These are phyloP conservation scores for Colostygia pectinataria DNA, from an alignment of 2,888 invertebrate genomes.

Conservation along the genomic window DNA sequence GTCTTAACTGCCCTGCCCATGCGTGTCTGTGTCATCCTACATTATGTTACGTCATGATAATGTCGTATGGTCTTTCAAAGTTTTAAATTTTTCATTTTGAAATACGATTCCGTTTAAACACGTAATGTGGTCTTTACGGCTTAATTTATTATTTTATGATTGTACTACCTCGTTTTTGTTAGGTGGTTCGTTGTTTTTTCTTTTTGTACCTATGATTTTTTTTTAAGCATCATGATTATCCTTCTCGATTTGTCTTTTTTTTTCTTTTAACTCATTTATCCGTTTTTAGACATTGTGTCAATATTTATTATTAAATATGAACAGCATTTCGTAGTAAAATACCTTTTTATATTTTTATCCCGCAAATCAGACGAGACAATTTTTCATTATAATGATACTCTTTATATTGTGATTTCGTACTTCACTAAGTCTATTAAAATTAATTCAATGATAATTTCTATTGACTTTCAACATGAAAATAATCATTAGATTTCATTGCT, in stretches of 20 bases:
- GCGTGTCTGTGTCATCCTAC: constrained; percentile 46
- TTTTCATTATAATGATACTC: no score
- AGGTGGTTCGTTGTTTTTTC: background rate
- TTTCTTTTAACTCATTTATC: background rate
- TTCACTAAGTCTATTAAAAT: background rate
- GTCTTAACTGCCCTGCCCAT: background rate
- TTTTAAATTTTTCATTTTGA: constrained; percentile 30
- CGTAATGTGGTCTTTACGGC: constrained; percentile 3
- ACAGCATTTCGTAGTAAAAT: no score
- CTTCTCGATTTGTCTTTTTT: background rate
- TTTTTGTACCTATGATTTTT: background rate
- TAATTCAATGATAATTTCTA: background rate
- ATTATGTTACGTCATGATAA: constrained; percentile 48
- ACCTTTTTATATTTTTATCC: no score
- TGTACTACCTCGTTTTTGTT: background rate
- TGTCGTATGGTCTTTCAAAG: constrained; percentile 26
- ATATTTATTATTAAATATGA: no score
- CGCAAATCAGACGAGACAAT: no score
- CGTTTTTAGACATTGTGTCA: background rate
- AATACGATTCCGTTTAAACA: background rate
- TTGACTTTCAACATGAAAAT: background rate
- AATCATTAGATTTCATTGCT: constrained; percentile 5
- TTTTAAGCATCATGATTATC: background rate
- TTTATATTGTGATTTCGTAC: background rate
- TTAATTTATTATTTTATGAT: background rate